Conservation (phyloP, 1,140 invertebrate species). For the Cyclina sinensis region DNA sequence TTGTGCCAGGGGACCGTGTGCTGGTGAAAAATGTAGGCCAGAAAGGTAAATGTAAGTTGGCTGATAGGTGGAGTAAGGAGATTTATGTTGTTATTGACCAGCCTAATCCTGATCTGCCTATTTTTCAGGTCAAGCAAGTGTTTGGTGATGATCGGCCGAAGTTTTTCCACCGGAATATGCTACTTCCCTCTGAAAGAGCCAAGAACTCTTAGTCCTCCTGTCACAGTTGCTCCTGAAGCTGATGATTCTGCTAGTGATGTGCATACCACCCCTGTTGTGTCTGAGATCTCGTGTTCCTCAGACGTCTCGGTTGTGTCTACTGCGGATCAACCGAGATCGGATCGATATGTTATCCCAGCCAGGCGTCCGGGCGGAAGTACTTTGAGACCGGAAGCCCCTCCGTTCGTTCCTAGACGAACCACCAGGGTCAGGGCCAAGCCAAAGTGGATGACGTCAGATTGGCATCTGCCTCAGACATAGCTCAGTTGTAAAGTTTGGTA, state of each 20-base stretch:
- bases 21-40: too few species aligned
- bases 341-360: not conserved
- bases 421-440: not conserved
- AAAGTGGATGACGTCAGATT: not conserved
- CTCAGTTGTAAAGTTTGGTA: not conserved
- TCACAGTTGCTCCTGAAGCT: not conserved
- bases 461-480: not conserved
- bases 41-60: too few species aligned
- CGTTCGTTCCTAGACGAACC: not conserved
- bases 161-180: constrained; percentile 5
- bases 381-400: not conserved
- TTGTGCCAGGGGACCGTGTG: too few species aligned
- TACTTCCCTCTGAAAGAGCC: not conserved
- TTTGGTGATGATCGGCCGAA: not conserved
- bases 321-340: not conserved
- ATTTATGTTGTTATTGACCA: constrained; percentile 11
- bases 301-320: not conserved
- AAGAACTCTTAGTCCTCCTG: not conserved
- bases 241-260: not conserved
- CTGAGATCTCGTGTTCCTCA: not conserved
- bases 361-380: not conserved
- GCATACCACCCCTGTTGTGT: not conserved
- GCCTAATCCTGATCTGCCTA: constrained; percentile 42
- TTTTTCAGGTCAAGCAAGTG: constrained; percentile 12
- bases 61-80: constrained; percentile 17